These are phyloP conservation scores for Anoplophora glabripennis DNA, from an alignment of 1,140 invertebrate genomes.

Conservation along the genomic window DNA sequence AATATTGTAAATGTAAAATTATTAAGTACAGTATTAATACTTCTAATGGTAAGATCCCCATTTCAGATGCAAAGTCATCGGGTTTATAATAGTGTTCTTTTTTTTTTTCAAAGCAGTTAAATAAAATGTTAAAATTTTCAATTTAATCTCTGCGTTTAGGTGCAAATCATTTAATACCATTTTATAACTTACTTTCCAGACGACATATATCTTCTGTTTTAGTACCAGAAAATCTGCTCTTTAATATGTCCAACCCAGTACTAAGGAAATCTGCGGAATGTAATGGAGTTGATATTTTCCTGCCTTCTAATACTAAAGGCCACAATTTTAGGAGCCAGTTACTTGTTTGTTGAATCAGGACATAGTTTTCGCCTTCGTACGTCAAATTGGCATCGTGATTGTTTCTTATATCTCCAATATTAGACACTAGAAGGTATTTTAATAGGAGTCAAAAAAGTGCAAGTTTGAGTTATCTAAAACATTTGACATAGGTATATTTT, in stretches of 20 bases:
- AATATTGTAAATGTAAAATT: slow-evolving; percentile 21
- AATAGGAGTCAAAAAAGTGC: background rate
- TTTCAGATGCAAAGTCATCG: too few species aligned
- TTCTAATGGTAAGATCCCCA: too few species aligned
- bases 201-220: slow-evolving; percentile 51
- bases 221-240: slow-evolving; percentile 50
- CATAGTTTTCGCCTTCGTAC: slow-evolving; percentile 96
- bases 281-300: slow-evolving; percentile 57
- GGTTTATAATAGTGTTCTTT: slow-evolving; percentile 19
- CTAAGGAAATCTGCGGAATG: slow-evolving; percentile 63
- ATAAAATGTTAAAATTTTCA: too few species aligned
- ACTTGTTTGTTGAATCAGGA: slow-evolving; percentile 89
- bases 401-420: slow-evolving; percentile 78
- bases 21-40: too few species aligned
- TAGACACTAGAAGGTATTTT: slow-evolving; percentile 55
- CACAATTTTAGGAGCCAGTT: slow-evolving; percentile 81
- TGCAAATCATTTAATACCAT: background rate
- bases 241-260: slow-evolving; percentile 55
- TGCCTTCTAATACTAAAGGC: slow-evolving; percentile 50
- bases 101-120: slow-evolving; percentile 13
- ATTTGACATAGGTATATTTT: background rate
- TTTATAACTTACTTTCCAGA: slow-evolving; percentile 62
- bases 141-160: too few species aligned
- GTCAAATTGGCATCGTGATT: slow-evolving; percentile 92
- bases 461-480: background rate